A percentile compares a stretch with the other conserved stretches of the same genome.
phyloP scores from a whole-genome alignment of 2,113 vertebrate species.

The Charadrius vociferus region DNA sequence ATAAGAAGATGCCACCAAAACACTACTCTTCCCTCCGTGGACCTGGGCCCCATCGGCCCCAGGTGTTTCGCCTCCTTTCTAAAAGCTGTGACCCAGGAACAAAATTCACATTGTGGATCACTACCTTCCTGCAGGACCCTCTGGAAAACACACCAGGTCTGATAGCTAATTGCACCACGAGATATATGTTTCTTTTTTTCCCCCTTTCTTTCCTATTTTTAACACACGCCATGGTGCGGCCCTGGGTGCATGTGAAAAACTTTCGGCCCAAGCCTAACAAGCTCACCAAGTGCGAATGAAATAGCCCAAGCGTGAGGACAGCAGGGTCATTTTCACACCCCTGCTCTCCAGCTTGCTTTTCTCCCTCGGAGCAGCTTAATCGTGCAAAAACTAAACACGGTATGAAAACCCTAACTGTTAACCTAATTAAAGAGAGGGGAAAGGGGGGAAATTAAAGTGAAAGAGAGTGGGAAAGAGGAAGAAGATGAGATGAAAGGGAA shows the following conservation, averaged over 20 bases:
- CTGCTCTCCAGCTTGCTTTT: background rate
- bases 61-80: background rate
- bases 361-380: constrained; percentile 17
- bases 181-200: background rate
- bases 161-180: background rate
- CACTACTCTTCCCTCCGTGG: background rate
- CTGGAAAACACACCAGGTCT: background rate
- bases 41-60: background rate
- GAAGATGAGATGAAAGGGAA: background rate
- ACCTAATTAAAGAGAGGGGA: background rate
- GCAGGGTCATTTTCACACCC: constrained; percentile 23
- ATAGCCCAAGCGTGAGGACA: constrained; percentile 37
- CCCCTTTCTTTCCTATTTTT: background rate
- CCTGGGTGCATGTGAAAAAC: background rate
- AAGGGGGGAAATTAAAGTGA: background rate
- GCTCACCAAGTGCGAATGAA: constrained; percentile 9
- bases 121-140: background rate
- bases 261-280: background rate
- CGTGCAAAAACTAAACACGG: constrained; percentile 31
- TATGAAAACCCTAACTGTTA: constrained; percentile 27
- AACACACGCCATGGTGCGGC: background rate
- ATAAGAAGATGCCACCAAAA: background rate
- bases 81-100: constrained; percentile 19
- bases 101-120: background rate
- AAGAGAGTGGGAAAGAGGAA: background rate